Percentiles rank a stretch among this genome's conserved stretches.
Conservation (phyloP, 1,140 invertebrate genomes). For the Bombus confusus region DNA sequence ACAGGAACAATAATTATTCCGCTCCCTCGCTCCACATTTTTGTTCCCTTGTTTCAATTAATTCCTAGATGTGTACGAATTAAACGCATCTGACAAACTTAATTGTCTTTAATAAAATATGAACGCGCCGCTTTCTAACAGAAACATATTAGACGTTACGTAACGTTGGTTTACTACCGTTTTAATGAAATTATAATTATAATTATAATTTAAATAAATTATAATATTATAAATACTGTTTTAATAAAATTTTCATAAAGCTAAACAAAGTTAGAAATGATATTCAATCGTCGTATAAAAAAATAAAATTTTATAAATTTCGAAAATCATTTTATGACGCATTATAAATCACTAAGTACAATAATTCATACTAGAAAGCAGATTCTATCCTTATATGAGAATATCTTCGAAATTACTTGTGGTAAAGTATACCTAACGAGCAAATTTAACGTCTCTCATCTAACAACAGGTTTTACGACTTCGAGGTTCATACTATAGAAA, state of each 20-base stretch:
- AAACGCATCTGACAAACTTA: constrained; percentile 5
- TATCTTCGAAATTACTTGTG: not conserved
- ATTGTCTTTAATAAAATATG: not conserved
- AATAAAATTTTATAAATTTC: too few relatives aligned
- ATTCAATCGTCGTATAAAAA: too few relatives aligned
- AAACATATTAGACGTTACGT: not conserved
- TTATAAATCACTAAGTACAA: too few relatives aligned
- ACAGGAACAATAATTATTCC: constrained; percentile 49
- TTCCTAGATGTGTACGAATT: constrained; percentile 39
- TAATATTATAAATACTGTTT: too few relatives aligned
- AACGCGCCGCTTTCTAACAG: not conserved
- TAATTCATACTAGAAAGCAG: too few relatives aligned
- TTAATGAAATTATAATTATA: not conserved
- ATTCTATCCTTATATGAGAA: too few relatives aligned
- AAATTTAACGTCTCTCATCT: not conserved
- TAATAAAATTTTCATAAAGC: too few relatives aligned
- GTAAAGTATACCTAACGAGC: too few relatives aligned
- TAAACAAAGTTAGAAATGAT: too few relatives aligned
- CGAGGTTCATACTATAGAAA: not conserved
- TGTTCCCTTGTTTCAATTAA: constrained; percentile 29
- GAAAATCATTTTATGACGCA: too few relatives aligned
- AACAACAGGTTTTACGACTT: not conserved
- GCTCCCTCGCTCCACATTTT: not conserved
- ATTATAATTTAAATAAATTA: too few relatives aligned
- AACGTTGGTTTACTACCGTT: not conserved